Conservation (phyloP, 35 echinoderm and acorn worm species). For the Lytechinus pictus region DNA sequence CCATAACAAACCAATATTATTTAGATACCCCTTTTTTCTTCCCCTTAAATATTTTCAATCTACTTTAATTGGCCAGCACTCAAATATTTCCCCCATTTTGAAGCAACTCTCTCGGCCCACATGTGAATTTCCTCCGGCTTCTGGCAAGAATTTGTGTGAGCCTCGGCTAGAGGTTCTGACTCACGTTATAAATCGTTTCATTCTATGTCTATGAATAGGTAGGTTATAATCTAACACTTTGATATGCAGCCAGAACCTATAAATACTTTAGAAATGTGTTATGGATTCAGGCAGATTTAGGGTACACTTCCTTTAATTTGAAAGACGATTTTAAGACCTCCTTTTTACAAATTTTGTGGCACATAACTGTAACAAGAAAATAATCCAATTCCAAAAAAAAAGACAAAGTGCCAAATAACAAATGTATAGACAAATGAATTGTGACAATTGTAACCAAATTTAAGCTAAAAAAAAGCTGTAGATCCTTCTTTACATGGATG, state of each 20-base stretch:
- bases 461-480: too few relatives aligned
- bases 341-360: not conserved
- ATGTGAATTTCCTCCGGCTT: not conserved
- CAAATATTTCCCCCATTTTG: not conserved
- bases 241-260: conserved; percentile 28
- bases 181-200: not conserved
- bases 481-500: too few relatives aligned
- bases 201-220: not conserved
- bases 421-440: too few relatives aligned
- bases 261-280: conserved; percentile 24
- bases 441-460: too few relatives aligned
- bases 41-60: conserved; percentile 1
- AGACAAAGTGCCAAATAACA: too few relatives aligned
- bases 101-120: not conserved
- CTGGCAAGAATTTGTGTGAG: conserved; percentile 1
- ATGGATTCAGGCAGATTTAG: conserved; percentile 19
- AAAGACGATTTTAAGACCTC: not conserved
- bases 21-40: conserved; percentile 5
- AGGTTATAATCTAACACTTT: not conserved
- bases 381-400: too few relatives aligned
- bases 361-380: not conserved
- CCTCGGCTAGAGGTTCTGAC: not conserved
- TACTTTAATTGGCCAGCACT: not conserved
- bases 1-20: not conserved
- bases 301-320: conserved; percentile 9